Base-by-base conservation (phyloP, 2,113 vertebrate genomes). In the Potamarius usumacintae region DNA sequence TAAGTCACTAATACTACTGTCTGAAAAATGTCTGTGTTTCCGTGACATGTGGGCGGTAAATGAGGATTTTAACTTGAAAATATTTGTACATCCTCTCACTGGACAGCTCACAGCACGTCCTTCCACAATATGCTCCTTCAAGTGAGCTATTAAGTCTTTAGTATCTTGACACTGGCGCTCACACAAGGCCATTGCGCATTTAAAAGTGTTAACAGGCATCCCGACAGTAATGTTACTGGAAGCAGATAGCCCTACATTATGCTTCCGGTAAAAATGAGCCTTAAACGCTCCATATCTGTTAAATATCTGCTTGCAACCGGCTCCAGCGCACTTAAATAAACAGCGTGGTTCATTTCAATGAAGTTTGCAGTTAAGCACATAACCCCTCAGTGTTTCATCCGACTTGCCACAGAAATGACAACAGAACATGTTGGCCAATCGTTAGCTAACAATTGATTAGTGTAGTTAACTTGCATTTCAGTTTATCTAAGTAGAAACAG, bases 311-410 rank as follows among this genome's bases (percentile, higher is more conserved):
- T 42, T 42, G 42, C 42, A 42, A 42, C 42, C 42, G 3, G 42
- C 4, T 42, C 42, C 42, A 42, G 42, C 42, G 42, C 4, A 42
- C 42, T 42, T 42, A 42, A 42, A 42, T 42, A 42, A 4, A 42
- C 3, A 42, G 42, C 42, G 3, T 42, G 42, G 86, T 80, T 87
- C 78, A 72, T 87, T 87, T 82, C 30, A 22, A 72, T 82, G 65
- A 71, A 88, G 71, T 78, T 84, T 88, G 72, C 82, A 88, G 15
- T 88, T 82, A 25, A 88, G 82, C 18, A 88, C 72, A 88, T 84
- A 42, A 42, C 48, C 25, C 72, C 71, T 58, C 60, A 84, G 30
- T 67, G 60, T 65, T 42, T 82, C 65, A 5, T 83, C 27, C 5
- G n/a, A 83, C 69, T 76, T 87, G 4, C 50, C 52, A 87, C 53